Conservation (phyloP, 1,140 invertebrate genomes). For the Physella acuta region DNA sequence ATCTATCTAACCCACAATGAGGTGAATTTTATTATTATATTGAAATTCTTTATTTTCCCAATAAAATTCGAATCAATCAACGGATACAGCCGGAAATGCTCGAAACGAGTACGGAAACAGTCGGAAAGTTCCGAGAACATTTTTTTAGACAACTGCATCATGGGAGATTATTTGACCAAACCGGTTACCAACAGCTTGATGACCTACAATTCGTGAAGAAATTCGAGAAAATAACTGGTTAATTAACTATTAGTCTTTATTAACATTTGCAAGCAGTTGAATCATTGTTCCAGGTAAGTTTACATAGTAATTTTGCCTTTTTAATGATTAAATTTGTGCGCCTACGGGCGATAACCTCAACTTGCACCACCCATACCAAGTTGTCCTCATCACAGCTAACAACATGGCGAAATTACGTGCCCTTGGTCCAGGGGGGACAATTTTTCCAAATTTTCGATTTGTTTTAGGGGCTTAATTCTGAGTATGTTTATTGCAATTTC, state of each 20-base stretch:
- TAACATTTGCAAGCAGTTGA: neutral
- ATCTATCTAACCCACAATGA: no score
- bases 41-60: neutral
- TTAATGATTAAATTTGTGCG: neutral
- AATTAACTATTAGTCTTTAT: neutral
- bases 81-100: neutral
- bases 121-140: neutral
- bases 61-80: neutral
- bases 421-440: slow-evolving; percentile 32
- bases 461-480: neutral
- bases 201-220: neutral
- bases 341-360: slow-evolving; percentile 27
- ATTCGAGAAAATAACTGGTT: slow-evolving; percentile 1
- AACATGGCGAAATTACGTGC: slow-evolving; percentile 36
- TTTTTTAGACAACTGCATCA: slow-evolving; percentile 15
- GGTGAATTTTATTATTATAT: no score
- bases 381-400: slow-evolving; percentile 17
- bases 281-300: slow-evolving; percentile 8
- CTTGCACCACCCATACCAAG: neutral
- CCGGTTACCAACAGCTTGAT: slow-evolving; percentile 19
- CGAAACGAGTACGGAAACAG: neutral
- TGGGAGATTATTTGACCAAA: slow-evolving; percentile 20
- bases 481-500: no score
- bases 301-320: neutral
- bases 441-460: slow-evolving; percentile 14